Conservation (phyloP, 2,797 vertebrate genomes). For the Typhlichthys subterraneus region DNA sequence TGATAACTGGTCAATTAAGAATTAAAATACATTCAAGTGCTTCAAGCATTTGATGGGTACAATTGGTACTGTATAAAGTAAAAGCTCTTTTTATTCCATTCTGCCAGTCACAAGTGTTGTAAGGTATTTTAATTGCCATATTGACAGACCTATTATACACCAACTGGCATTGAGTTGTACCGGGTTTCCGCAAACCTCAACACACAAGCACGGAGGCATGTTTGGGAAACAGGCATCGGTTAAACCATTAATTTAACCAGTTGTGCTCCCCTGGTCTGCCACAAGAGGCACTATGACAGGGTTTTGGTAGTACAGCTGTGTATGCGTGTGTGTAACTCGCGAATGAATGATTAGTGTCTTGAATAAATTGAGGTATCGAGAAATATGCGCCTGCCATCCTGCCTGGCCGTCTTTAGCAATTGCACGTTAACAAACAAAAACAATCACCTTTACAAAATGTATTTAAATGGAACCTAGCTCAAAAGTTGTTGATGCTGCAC, state of each 20-base stretch:
- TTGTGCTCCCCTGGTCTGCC: conserved; percentile 30
- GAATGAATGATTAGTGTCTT: conserved; percentile 26
- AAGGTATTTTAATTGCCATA: conserved; percentile 16
- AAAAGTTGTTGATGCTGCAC: too few relatives aligned
- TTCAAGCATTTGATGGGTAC: neutral
- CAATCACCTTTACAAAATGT: neutral
- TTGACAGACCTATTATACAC: conserved; percentile 2
- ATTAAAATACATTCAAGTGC: conserved; percentile 33
- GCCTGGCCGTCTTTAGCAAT: conserved; percentile 15
- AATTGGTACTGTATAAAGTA: neutral
- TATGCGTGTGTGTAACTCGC: conserved; percentile 19
- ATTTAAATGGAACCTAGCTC: neutral
- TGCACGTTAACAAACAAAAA: neutral
- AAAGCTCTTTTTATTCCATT: conserved; percentile 9
- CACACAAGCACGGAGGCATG: conserved; percentile 1
- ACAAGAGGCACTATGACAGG: conserved; percentile 42
- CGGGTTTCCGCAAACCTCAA: conserved; percentile 1
- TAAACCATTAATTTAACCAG: conserved; percentile 10
- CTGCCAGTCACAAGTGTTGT: conserved; percentile 17
- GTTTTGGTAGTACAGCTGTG: conserved; percentile 43
- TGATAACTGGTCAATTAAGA: conserved; percentile 62
- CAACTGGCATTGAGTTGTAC: conserved; percentile 16
- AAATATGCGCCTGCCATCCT: conserved; percentile 10
- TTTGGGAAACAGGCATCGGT: conserved; percentile 1
- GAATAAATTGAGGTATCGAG: conserved; percentile 45